A percentile compares a stretch with the other conserved stretches of the same genome.
Conservation (phyloP, 2,888 invertebrate species). For the Atrina japonica region DNA sequence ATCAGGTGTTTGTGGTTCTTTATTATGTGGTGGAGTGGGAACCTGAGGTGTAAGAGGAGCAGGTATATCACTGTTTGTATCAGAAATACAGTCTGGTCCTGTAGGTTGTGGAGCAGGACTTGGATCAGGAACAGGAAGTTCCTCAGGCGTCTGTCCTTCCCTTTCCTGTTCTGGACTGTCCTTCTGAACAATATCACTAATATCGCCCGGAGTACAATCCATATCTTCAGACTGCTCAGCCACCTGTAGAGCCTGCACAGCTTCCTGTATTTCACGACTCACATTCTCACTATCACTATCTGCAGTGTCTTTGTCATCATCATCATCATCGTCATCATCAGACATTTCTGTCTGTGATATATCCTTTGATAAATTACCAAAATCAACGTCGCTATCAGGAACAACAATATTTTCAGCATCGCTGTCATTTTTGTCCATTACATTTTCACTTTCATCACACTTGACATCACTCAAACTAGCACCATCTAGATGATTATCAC, state of each 20-base stretch:
- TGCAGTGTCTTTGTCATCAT: slow-evolving; percentile 38
- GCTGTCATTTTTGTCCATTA: neutral
- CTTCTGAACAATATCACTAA: slow-evolving; percentile 49
- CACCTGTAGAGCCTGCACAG: slow-evolving; percentile 38
- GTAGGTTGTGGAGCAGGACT: slow-evolving; percentile 62
- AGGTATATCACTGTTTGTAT: slow-evolving; percentile 65
- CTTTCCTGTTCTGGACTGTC: slow-evolving; percentile 59
- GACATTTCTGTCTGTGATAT: slow-evolving; percentile 12
- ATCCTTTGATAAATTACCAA: slow-evolving; percentile 23
- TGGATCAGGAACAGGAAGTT: slow-evolving; percentile 57
- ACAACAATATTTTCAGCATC: neutral
- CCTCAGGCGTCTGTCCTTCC: slow-evolving; percentile 57
- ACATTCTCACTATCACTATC: slow-evolving; percentile 51
- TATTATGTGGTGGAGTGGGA: slow-evolving; percentile 64
- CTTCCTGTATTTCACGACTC: slow-evolving; percentile 59
- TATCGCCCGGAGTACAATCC: slow-evolving; percentile 47
- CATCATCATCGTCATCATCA: slow-evolving; percentile 18
- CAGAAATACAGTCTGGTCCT: slow-evolving; percentile 59
- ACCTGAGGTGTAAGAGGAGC: slow-evolving; percentile 68
- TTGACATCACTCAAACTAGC: slow-evolving; percentile 4
- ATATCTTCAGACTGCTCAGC: slow-evolving; percentile 34
- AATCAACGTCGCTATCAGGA: slow-evolving; percentile 12
- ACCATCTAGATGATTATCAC: slow-evolving; percentile 1
- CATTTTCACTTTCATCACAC: neutral
- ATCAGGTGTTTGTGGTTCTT: slow-evolving; percentile 45